Evolutionary conservation across 1,140 invertebrate genomes (phyloP).

Genomic region (Episyrphus balteatus): DNA sequence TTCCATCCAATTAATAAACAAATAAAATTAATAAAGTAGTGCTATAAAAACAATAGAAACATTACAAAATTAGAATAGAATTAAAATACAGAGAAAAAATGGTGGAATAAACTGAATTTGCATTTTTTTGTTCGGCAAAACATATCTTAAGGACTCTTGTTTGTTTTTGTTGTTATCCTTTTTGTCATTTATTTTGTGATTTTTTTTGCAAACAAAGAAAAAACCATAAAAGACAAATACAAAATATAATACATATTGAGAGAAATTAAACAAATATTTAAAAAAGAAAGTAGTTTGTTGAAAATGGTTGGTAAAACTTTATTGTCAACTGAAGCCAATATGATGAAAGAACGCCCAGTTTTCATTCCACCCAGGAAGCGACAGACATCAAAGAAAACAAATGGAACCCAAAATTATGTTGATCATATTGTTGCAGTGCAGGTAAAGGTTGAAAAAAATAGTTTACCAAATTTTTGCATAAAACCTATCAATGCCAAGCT

Average conservation of each 20-base stretch:
- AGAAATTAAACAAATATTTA: neutral
- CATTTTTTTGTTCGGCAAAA: too few relatives aligned
- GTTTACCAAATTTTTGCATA: too few relatives aligned
- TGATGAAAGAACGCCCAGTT: constrained; percentile 43
- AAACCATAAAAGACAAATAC: too few relatives aligned
- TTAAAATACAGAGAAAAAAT: too few relatives aligned
- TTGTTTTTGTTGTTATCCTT: too few relatives aligned
- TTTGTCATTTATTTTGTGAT: neutral
- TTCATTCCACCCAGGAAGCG: constrained; percentile 48
- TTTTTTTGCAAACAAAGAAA: neutral
- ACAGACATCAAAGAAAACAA: constrained; percentile 42
- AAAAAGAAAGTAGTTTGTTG: neutral
- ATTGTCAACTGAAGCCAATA: constrained; percentile 13
- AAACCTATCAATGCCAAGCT: neutral
- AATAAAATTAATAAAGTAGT: too few relatives aligned
- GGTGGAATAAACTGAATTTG: too few relatives aligned
- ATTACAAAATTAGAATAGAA: too few relatives aligned
- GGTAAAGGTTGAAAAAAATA: too few relatives aligned
- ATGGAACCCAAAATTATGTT: constrained; percentile 41
- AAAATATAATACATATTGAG: neutral
- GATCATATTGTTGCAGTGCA: constrained; percentile 49
- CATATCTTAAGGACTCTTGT: too few relatives aligned
- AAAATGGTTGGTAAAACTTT: constrained; percentile 29
- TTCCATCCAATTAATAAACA: too few relatives aligned
- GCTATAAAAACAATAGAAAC: too few relatives aligned